A percentile compares a stretch with the other conserved stretches of the same genome.
Conservation (phyloP, 2,888 invertebrate species). For the Drosophila fungiperda region DNA sequence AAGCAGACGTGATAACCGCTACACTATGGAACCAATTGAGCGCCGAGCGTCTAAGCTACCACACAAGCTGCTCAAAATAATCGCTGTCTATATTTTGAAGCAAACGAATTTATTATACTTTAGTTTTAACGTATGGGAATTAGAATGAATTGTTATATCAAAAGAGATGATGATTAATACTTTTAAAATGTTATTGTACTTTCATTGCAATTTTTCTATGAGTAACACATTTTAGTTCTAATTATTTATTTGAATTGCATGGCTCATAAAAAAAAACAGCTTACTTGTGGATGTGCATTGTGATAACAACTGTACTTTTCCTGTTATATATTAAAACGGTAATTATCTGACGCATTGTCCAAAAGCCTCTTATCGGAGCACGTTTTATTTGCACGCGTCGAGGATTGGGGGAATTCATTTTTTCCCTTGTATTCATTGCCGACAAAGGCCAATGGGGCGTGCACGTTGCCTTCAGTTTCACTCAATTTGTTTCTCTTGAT, state of each 20-base stretch:
- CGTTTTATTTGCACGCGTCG: conserved; percentile 31
- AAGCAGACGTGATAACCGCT: conserved; percentile 86
- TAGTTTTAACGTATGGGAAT: neutral
- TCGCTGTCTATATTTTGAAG: too few relatives aligned
- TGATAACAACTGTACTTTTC: conserved; percentile 43
- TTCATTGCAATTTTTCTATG: neutral
- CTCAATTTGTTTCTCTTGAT: conserved; percentile 18
- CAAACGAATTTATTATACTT: neutral
- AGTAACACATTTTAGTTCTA: neutral
- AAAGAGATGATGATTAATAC: neutral
- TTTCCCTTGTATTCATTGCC: conserved; percentile 5
- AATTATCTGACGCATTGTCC: conserved; percentile 5
- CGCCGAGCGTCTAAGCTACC: fast-evolving
- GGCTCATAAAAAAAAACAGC: conserved; percentile 21
- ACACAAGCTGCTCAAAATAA: neutral
- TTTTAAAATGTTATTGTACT: neutral
- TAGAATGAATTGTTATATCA: neutral
- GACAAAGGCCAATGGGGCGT: conserved; percentile 44
- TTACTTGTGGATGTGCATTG: conserved; percentile 1
- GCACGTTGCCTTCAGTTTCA: conserved; percentile 22
- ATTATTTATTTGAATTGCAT: conserved; percentile 22
- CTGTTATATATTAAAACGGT: conserved; percentile 9
- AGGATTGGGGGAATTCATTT: conserved; percentile 14
- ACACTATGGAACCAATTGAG: conserved; percentile 85
- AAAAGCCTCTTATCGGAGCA: conserved; percentile 31